Conservation (phyloP, 2,888 invertebrate genomes). For the Schizotus pectinicornis region DNA sequence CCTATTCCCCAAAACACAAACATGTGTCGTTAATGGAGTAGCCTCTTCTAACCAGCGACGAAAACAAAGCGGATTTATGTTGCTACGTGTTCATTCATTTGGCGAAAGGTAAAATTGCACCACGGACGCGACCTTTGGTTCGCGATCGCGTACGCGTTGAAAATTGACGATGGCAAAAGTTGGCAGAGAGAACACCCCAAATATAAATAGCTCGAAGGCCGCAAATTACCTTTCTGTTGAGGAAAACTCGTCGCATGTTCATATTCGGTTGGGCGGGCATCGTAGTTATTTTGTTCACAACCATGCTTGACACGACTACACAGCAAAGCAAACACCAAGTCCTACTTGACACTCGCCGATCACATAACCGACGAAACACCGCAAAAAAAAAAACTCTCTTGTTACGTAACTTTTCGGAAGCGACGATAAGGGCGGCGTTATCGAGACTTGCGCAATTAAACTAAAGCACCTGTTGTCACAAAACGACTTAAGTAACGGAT, state of each 20-base stretch:
- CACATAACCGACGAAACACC: slow-evolving; percentile 5
- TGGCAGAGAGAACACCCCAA: neutral
- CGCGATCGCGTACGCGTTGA: neutral
- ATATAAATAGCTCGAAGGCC: neutral
- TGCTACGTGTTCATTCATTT: neutral
- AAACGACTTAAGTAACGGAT: neutral
- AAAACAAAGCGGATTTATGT: slow-evolving; percentile 2
- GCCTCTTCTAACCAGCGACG: neutral
- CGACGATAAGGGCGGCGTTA: neutral
- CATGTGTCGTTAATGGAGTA: neutral
- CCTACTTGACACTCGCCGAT: neutral
- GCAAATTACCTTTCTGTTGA: slow-evolving; percentile 51
- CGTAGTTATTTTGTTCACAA: slow-evolving; percentile 53
- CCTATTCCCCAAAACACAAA: slow-evolving; percentile 1
- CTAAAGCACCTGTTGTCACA: neutral
- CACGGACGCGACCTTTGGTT: neutral
- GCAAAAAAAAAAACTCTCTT: slow-evolving; percentile 23
- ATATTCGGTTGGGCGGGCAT: slow-evolving; percentile 52
- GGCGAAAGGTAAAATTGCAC: neutral
- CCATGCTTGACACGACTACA: slow-evolving; percentile 45
- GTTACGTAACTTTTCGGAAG: slow-evolving; percentile 4
- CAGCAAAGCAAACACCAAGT: neutral
- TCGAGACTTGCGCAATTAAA: neutral
- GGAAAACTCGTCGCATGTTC: slow-evolving; percentile 50
- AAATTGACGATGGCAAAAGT: neutral